A percentile compares a stretch with the other conserved stretches of the same genome.
These are phyloP conservation scores for Montifringilla adamsi DNA, from an alignment of 2,113 vertebrate genomes.

Conservation along the genomic window DNA sequence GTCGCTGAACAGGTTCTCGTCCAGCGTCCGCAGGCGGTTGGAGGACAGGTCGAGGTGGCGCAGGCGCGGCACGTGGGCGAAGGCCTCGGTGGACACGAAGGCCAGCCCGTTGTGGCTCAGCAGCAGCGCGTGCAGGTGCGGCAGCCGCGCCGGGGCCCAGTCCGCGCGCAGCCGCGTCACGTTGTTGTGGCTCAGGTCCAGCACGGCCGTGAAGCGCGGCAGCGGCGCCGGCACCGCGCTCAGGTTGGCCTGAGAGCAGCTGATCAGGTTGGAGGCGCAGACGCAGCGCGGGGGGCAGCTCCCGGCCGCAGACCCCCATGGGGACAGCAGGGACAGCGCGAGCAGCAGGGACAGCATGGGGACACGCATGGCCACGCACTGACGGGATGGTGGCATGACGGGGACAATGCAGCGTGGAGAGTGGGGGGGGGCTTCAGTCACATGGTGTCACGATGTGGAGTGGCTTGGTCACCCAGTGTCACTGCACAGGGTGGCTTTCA, in stretches of 20 bases:
- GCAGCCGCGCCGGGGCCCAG: conserved; percentile 81
- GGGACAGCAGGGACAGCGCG: not conserved
- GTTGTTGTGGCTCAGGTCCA: conserved; percentile 93
- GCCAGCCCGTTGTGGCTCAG: conserved; percentile 88
- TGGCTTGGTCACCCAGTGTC: not conserved
- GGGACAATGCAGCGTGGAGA: not conserved
- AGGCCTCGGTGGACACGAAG: conserved; percentile 92
- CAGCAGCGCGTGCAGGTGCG: conserved; percentile 85
- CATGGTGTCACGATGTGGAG: not conserved
- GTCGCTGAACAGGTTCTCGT: conserved; percentile 89
- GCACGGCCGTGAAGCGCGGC: conserved; percentile 82
- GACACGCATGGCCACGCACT: not conserved
- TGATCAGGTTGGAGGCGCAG: conserved; percentile 95
- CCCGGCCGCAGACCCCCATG: not conserved
- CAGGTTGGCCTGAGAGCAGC: conserved; percentile 90
- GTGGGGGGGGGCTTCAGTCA: not conserved
- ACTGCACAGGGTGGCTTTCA: not conserved
- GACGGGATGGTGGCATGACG: not conserved
- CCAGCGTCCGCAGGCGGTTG: conserved; percentile 81
- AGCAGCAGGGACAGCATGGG: not conserved
- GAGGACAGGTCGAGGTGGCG: conserved; percentile 93
- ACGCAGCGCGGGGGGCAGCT: conserved; percentile 86
- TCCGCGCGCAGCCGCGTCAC: conserved; percentile 80
- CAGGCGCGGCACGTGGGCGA: conserved; percentile 81
- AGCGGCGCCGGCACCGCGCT: conserved; percentile 74